Evolutionary conservation across 2,113 vertebrate species (phyloP), one percentile per base, ranked within the genome.

Genomic region (Psilopogon haemacephalus): DNA sequence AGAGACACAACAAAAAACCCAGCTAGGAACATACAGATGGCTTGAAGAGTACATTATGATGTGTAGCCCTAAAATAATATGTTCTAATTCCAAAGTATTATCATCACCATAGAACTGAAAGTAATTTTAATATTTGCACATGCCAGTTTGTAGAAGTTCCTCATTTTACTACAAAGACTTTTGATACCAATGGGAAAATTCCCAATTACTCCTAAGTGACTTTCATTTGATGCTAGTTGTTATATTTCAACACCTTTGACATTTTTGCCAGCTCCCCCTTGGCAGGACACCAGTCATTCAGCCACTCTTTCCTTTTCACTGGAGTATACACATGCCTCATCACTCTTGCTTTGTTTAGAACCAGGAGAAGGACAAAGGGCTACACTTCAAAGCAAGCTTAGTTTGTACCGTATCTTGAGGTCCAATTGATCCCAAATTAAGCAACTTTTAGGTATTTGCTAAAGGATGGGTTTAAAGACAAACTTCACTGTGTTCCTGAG

Each of bases 191-290:
- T 21, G 37, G 19, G 35, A 37, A 79, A 91, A 59, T 10, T 52
- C 33, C 52, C 20, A 15, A 12, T 60, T 60, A 40, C 44, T 84
- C 2, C 0, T 3, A 46, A 18, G 9, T 28, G 1, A 28, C 17
- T 93, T 86, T 18, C 27, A 32, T 68, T 64, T 89, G n/a, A 65
- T 6, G 26, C 15, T 30, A 6, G 8, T 26, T 5, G 38, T 33
- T 69, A 1, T 7, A 56, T 59, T 67, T 80, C 0, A 0, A 68
- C 55, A 37, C 7, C 15, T 68, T 62, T 8, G 14, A 52, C 16
- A 48, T 38, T 72, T 74, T 46, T 67, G 33, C 50, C 46, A 90
- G 5, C 9, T 46, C n/a, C 26, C n/a, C 27, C 3, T 2, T 46
- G 42, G 40, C 56, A 67, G 71, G 35, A 72, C 7, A 72, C 21